phyloP scores from a whole-genome alignment of 2,797 vertebrate genomes.

The Rousettus madagascariensis region DNA sequence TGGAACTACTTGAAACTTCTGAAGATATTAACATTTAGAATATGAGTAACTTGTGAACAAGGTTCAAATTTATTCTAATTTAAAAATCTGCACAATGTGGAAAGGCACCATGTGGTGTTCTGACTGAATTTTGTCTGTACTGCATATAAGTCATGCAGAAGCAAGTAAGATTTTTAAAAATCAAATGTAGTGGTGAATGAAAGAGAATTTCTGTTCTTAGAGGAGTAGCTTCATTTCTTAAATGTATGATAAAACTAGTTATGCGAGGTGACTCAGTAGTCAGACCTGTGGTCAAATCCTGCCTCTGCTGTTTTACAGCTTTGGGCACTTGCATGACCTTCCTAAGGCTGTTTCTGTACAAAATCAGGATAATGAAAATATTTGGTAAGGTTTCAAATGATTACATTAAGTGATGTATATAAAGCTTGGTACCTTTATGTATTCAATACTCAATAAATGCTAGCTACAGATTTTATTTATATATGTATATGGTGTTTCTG shows the following conservation, averaged over 20 bases:
- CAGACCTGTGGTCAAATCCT: neutral
- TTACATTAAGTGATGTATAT: neutral
- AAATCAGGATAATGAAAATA: neutral
- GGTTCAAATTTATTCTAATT: neutral
- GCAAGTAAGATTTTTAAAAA: neutral
- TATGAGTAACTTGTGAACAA: neutral
- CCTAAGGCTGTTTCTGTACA: neutral
- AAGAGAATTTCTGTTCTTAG: neutral
- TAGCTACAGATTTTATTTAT: neutral
- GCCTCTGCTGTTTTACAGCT: neutral
- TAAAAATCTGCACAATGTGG: neutral
- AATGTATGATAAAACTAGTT: neutral
- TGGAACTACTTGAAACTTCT: neutral
- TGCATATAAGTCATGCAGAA: neutral
- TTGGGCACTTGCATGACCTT: neutral
- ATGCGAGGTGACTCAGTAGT: neutral
- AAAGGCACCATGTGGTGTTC: neutral
- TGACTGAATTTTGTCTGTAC: neutral
- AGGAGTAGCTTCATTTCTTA: neutral
- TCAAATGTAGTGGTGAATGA: neutral
- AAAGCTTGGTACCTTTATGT: neutral
- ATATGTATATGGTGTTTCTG: neutral
- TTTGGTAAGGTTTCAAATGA: neutral
- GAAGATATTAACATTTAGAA: neutral
- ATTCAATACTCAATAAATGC: neutral